Evolutionary conservation across 2,113 vertebrate genomes (phyloP).

Genomic region (Chinchilla lanigera): DNA sequence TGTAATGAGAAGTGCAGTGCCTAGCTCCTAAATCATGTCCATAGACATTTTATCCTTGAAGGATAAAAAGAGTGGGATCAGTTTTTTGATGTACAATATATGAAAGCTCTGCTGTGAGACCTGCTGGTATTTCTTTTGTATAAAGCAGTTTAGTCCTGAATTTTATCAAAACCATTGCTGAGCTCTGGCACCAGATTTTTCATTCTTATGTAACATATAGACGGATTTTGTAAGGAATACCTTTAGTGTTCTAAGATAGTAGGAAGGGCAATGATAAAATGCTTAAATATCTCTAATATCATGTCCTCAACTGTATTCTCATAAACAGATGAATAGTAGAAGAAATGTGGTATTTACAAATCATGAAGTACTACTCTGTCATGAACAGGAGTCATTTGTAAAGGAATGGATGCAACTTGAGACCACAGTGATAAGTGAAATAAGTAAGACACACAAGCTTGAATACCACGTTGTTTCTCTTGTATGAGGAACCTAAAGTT

Average conservation of each 20-base stretch:
- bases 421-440: neutral
- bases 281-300: neutral
- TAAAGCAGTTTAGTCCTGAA: neutral
- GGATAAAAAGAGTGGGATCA: neutral
- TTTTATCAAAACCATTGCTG: slow-evolving; percentile 36
- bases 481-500: neutral
- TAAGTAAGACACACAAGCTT: neutral
- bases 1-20: neutral
- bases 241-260: neutral
- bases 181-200: neutral
- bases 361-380: neutral
- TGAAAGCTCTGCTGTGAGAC: neutral
- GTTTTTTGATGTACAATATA: neutral
- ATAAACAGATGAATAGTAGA: neutral
- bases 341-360: neutral
- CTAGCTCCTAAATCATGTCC: neutral
- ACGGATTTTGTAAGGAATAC: neutral
- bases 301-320: neutral
- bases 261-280: neutral
- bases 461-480: neutral
- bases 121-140: neutral
- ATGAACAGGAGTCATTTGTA: neutral
- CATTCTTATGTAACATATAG: neutral
- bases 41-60: neutral
- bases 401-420: neutral